A percentile compares a stretch with the other conserved stretches of the same genome.
These are phyloP conservation scores for Conopomorpha cramerella DNA, from an alignment of 1,140 invertebrate genomes.

Conservation along the genomic window DNA sequence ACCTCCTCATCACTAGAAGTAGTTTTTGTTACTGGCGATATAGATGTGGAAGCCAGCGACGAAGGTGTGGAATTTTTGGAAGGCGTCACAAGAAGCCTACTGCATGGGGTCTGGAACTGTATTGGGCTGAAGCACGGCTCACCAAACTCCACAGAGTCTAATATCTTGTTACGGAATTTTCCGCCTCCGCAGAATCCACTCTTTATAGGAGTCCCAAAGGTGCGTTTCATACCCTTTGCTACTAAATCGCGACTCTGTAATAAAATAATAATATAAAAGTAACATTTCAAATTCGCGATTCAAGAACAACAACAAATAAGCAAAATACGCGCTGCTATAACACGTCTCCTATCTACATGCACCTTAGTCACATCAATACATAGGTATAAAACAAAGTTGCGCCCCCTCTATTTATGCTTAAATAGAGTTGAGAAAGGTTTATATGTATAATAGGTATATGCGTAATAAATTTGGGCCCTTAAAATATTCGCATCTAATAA, in stretches of 20 bases:
- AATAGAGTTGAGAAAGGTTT: no score
- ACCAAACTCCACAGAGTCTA: constrained; percentile 33
- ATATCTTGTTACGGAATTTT: constrained; percentile 32
- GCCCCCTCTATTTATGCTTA: no score
- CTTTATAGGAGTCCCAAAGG: constrained; percentile 37
- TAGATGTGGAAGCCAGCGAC: constrained; percentile 27
- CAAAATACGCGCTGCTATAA: no score
- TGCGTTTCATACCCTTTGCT: constrained; percentile 38
- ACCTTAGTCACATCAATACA: no score
- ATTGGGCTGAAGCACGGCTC: constrained; percentile 41
- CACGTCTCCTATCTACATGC: no score
- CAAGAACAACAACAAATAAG: no score
- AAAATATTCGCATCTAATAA: no score
- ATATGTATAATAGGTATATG: no score
- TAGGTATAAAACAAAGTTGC: no score
- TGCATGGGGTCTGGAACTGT: constrained; percentile 23
- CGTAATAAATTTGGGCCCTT: no score
- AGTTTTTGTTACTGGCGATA: constrained; percentile 32
- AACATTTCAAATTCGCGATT: no score
- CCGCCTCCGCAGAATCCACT: constrained; percentile 9
- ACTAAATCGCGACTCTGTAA: constrained; percentile 30
- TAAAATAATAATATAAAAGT: no score
- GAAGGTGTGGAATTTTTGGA: constrained; percentile 22
- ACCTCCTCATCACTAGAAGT: constrained; percentile 38
- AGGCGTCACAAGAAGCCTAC: constrained; percentile 13